Conservation (phyloP, 1,140 invertebrate genomes). For the Onthophagus taurus region DNA sequence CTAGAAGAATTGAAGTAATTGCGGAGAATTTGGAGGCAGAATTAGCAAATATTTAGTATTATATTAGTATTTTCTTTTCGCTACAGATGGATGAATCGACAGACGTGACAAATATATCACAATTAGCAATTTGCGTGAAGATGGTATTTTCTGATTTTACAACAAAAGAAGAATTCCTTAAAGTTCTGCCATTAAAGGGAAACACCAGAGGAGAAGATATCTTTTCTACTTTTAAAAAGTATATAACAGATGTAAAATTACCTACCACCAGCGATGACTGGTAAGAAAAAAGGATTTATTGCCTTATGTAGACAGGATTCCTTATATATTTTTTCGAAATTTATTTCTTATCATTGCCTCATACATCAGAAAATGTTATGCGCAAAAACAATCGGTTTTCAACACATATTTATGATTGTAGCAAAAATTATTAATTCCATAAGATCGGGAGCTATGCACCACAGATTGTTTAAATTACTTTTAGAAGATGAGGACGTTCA, state of each 20-base stretch:
- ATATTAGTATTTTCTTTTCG: slow-evolving; percentile 18
- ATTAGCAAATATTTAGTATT: slow-evolving; percentile 19
- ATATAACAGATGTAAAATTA: slow-evolving; percentile 13
- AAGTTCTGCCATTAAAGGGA: slow-evolving; percentile 5
- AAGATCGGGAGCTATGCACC: slow-evolving; percentile 16
- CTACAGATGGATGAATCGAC: slow-evolving; percentile 19
- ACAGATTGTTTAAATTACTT: slow-evolving; percentile 20
- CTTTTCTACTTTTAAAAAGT: slow-evolving; percentile 15
- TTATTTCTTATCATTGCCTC: slow-evolving; percentile 21
- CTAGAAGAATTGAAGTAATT: slow-evolving; percentile 19
- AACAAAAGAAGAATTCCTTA: slow-evolving; percentile 20
- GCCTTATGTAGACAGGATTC: slow-evolving; percentile 17
- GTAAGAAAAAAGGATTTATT: slow-evolving; percentile 20
- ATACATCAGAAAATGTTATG: slow-evolving; percentile 19
- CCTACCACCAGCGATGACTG: slow-evolving; percentile 17
- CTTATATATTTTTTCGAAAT: slow-evolving; percentile 18
- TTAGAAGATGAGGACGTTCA: slow-evolving; percentile 18
- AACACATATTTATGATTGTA: slow-evolving; percentile 16
- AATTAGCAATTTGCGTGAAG: slow-evolving; percentile 13
- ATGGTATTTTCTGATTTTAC: slow-evolving; percentile 18
- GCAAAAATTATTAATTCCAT: slow-evolving; percentile 20
- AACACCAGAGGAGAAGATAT: slow-evolving; percentile 9
- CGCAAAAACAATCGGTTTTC: slow-evolving; percentile 17
- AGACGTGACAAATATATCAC: slow-evolving; percentile 11
- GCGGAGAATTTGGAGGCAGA: slow-evolving; percentile 13